Evolutionary conservation across 2,113 vertebrate species (phyloP).

Genomic region (Crotalus horridus): DNA sequence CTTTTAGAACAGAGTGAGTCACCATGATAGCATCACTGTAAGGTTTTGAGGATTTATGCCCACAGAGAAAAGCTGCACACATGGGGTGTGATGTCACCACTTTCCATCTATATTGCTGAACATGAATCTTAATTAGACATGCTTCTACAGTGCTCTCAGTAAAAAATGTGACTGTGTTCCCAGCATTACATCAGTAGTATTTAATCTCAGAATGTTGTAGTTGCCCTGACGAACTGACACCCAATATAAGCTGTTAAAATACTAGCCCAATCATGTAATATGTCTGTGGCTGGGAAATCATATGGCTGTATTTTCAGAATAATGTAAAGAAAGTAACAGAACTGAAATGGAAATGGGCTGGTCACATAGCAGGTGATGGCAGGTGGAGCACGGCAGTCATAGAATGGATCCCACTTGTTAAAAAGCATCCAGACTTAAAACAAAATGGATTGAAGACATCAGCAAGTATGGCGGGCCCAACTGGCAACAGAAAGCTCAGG

Average conservation of each 20-base stretch:
- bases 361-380: too few species aligned
- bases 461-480: too few species aligned
- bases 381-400: too few species aligned
- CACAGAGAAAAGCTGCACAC: not conserved
- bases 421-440: too few species aligned
- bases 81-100: not conserved
- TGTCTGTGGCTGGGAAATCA: not conserved
- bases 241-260: not conserved
- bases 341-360: too few species aligned
- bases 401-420: too few species aligned
- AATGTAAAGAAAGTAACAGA: not conserved
- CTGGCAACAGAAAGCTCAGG: too few species aligned
- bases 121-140: not conserved
- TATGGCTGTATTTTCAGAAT: not conserved
- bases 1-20: not conserved
- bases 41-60: not conserved
- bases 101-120: not conserved
- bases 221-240: constrained; percentile 1
- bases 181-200: not conserved
- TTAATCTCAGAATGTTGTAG: not conserved
- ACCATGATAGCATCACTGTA: not conserved
- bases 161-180: not conserved
- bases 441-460: too few species aligned
- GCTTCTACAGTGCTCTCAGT: not conserved
- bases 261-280: not conserved